Base-by-base conservation (phyloP, 2,888 invertebrate genomes). In the Halictus ligatus region DNA sequence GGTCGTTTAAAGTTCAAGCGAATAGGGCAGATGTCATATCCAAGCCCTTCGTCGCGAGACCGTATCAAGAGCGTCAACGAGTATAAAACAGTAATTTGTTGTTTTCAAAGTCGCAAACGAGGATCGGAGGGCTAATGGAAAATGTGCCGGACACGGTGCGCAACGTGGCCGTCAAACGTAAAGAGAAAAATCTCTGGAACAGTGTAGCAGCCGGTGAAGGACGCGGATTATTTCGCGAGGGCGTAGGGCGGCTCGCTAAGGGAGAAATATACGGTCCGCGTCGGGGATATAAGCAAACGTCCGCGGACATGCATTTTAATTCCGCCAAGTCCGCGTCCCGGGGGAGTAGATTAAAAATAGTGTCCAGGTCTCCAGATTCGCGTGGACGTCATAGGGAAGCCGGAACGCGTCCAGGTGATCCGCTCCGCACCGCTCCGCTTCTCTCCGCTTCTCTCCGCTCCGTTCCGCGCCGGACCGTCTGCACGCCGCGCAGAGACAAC, bases 281-380 rank as follows among this genome's bases (percentile, higher is more conserved):
- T 21, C 78, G 76, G 67, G 79, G 77, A 82, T 84, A 82, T 88
- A 86, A 85, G 88, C 90, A 90, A 83, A 83, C 85, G 81, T 83
- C 80, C 4, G 67, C 2, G 86, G 71, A 85, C 91, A 91, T 91
- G 88, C 83, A 85, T 91, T 91, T 90, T 91, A 91, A 91, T 91
- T 91, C 81, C 89, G 85, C 88, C 88, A 89, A 91, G 91, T 84
- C 88, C 80, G 78, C 84, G 81, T 87, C 88, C 89, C n/a, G 67
- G 84, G 81, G 29, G 85, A 86, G 81, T 87, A 91, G 91, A 91
- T 91, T 90, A 91, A 91, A 91, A 91, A 91, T 89, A 91, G 91
- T 91, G 91, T 89, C 86, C 84, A n/a, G 84, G 84, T 87, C 89
- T 86, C 84, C 79, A 89, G 90, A 91, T 91, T 88, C 80, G 80